These are phyloP conservation scores for Amphibalanus amphitrite DNA, from an alignment of 1,140 invertebrate genomes.

Conservation along the genomic window DNA sequence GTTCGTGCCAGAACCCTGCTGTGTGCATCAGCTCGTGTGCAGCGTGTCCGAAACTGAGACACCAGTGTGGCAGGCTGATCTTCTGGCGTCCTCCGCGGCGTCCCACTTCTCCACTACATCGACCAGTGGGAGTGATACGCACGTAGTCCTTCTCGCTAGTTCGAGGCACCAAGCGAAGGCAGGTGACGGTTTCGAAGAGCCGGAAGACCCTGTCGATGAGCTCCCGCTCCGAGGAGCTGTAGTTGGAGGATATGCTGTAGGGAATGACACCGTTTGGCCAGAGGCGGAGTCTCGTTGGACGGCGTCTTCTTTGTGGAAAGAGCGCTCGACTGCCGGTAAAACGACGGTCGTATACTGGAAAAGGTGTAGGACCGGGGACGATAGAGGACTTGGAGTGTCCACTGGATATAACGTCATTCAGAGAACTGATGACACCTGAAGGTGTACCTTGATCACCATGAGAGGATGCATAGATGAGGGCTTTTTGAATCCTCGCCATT, in stretches of 20 bases:
- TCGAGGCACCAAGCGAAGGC: not conserved
- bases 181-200: not conserved
- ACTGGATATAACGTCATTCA: too few relatives aligned
- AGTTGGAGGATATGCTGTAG: not conserved
- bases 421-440: too few relatives aligned
- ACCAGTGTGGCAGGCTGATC: not conserved
- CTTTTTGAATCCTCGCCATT: too few relatives aligned
- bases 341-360: too few relatives aligned
- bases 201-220: not conserved
- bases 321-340: too few relatives aligned
- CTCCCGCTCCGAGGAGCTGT: not conserved
- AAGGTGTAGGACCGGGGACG: too few relatives aligned
- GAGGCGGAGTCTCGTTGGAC: not conserved
- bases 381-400: too few relatives aligned
- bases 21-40: constrained; percentile 27
- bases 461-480: too few relatives aligned
- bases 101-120: not conserved
- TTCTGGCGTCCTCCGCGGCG: not conserved
- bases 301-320: too few relatives aligned
- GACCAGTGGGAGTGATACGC: not conserved
- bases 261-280: not conserved
- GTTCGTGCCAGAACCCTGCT: constrained; percentile 30
- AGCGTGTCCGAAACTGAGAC: not conserved
- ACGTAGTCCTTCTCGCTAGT: not conserved
- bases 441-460: too few relatives aligned